Evolutionary conservation across 2,113 vertebrate genomes (phyloP).

Genomic region (Mesoclemmys tuberculata): DNA sequence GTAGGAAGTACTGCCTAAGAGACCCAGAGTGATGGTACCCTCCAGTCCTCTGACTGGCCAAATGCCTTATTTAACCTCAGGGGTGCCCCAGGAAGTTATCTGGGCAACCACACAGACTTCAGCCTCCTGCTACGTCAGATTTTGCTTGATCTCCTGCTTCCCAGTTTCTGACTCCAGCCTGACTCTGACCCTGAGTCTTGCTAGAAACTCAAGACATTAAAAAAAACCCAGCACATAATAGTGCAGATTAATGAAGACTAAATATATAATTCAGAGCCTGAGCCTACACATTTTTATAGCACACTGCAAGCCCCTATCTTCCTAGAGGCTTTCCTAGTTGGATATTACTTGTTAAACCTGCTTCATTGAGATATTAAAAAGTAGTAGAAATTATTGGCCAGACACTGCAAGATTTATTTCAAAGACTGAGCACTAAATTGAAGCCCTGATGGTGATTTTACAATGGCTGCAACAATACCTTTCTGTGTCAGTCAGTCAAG

Average conservation of each 20-base stretch:
- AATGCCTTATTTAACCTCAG: too few species aligned
- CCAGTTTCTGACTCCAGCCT: too few species aligned
- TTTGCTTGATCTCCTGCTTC: too few species aligned
- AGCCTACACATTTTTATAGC: not conserved
- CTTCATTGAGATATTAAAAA: not conserved
- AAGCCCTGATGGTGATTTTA: not conserved
- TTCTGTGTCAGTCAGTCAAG: not conserved
- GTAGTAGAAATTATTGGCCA: not conserved
- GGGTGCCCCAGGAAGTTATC: too few species aligned
- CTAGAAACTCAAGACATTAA: not conserved
- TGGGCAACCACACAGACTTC: too few species aligned
- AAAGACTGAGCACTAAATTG: not conserved
- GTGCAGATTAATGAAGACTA: not conserved
- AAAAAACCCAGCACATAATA: not conserved
- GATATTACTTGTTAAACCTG: not conserved
- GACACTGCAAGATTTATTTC: not conserved
- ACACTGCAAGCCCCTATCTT: not conserved
- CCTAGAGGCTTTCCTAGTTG: not conserved
- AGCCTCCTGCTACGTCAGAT: too few species aligned
- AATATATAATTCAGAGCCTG: not conserved
- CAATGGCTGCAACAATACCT: not conserved
- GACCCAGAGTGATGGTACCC: too few species aligned
- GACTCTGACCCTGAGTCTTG: too few species aligned
- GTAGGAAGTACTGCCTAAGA: too few species aligned
- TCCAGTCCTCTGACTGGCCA: too few species aligned